Evolutionary conservation across 2,797 vertebrate species (phyloP), one percentile per base, ranked within the genome.

Genomic region (Hydrolagus colliei): DNA sequence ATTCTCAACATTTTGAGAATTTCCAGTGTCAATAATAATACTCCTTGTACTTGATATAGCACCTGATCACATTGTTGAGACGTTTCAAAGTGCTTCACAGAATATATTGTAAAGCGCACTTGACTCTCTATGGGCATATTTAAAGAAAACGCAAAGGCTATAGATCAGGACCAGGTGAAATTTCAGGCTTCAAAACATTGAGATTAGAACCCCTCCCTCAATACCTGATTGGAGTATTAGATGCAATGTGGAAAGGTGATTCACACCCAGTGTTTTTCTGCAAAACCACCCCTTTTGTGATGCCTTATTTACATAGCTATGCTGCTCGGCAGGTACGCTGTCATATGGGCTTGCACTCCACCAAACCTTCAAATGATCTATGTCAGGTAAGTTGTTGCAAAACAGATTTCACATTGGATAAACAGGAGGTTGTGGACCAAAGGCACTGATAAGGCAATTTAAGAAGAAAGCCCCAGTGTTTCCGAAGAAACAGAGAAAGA

Each of bases 311-410:
- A 65, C n/a, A 13, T 73, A 86, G 52, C n/a, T 65, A 86, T 73
- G 85, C 22, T 86, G 85, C 52, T 74, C 5, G 9, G 85, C 85
- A 86, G 85, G 71, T 73, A 35, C 61, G 52, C 9, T 72, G 72
- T 22, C 18, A 85, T 1, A 20, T 41, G 68, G 41, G 52, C 52
- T 74, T 22, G 20, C 35, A 61, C 16, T 9, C 71, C 41, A 86
- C 72, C 72, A 73, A 62, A 74, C 71, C 35, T 71, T 84, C 32
- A 84, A 32, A 16, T 4, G 7, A 9, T 71, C 32, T 27, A 10
- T 63, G 61, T 6, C 75, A 84, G 32, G 67, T 11, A 65, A 63
- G n/a, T 82, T 16, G 63, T 63, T 68, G 7, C 11, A 35, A 71
- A 65, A 35, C 79, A 71, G 65, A 84, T 71, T 84, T 84, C 65